Conservation (phyloP, 2,113 vertebrate species). For the Sinocyclocheilus grahami region DNA sequence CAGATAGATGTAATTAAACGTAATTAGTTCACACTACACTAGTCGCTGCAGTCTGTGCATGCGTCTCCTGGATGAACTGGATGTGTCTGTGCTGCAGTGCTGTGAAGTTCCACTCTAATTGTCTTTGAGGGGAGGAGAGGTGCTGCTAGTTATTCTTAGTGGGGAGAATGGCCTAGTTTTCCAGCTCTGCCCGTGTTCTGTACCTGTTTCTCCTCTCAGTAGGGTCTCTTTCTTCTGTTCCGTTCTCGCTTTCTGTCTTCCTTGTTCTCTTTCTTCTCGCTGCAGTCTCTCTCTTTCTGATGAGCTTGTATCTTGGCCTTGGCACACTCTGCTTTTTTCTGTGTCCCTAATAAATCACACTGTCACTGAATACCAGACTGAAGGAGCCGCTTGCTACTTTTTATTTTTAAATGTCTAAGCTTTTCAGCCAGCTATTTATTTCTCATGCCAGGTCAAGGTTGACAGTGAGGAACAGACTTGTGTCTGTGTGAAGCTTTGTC, state of each 20-base stretch:
- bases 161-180: slow-evolving; percentile 54
- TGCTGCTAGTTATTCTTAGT: slow-evolving; percentile 51
- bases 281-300: slow-evolving; percentile 8
- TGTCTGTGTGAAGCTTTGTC: not conserved
- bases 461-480: slow-evolving; percentile 10
- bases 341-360: slow-evolving; percentile 55
- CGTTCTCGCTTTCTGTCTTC: not conserved
- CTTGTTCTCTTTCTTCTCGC: not conserved
- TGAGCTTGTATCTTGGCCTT: slow-evolving; percentile 32
- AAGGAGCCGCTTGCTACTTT: slow-evolving; percentile 48
- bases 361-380: slow-evolving; percentile 51
- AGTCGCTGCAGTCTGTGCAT: not conserved
- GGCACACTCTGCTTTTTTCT: slow-evolving; percentile 36
- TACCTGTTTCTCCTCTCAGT: slow-evolving; percentile 26
- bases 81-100: not conserved
- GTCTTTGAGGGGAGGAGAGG: slow-evolving; percentile 44
- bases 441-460: slow-evolving; percentile 44
- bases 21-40: not conserved
- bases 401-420: slow-evolving; percentile 48
- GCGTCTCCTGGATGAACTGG: not conserved
- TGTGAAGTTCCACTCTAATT: slow-evolving; percentile 15
- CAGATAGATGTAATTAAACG: slow-evolving; percentile 18
- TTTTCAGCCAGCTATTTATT: slow-evolving; percentile 44
- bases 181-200: slow-evolving; percentile 30
- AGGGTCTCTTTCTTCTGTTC: slow-evolving; percentile 22